Evolutionary conservation across 2,113 vertebrate species (phyloP), one percentile per base, ranked within the genome.

Genomic region (Zosterops hypoxanthus): DNA sequence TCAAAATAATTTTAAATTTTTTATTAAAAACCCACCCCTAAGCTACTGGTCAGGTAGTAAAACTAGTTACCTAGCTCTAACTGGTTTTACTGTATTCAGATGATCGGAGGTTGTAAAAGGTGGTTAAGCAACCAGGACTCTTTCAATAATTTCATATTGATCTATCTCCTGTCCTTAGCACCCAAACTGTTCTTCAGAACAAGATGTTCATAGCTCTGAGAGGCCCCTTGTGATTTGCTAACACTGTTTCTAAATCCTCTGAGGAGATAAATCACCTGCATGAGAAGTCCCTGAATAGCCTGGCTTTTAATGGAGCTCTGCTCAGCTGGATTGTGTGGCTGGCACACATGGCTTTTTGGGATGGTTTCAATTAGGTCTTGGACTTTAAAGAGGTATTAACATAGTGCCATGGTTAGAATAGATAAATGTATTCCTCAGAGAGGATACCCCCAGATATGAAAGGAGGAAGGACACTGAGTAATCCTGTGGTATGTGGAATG

Each of bases 381-480:
- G 47, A 36, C 86, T 94, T 86, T 78, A 83, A 86, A 82, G 77
- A 78, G 13, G 11, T 44, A 41, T 68, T 94, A 73, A 61, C 69
- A 49, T 24, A 84, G 52, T 18, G 12, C 5, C 68, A 36, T 41
- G 36, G 28, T 56, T 89, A n/a, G 52, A 88, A 71, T 21, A 44
- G 24, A 82, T 55, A 41, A 84, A 73, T 71, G 33, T 68, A 25
- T 79, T 63, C 0, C 0, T 71, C 75, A 34, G 16, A 52, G 68
- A 21, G 68, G 55, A 42, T 55, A 50, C 24, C 59, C 71, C 59
- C 71, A 80, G 1, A 69, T 78, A 50, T 29, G 68, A 66, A 59
- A 26, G 44, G 55, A 69, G 42, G 71, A 88, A 90, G 94, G 55
- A 86, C 93, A 71, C 64, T 64, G 52, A 86, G 63, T 86, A 92